phyloP scores from a whole-genome alignment of 1,140 invertebrate species.

The Diprion similis region DNA sequence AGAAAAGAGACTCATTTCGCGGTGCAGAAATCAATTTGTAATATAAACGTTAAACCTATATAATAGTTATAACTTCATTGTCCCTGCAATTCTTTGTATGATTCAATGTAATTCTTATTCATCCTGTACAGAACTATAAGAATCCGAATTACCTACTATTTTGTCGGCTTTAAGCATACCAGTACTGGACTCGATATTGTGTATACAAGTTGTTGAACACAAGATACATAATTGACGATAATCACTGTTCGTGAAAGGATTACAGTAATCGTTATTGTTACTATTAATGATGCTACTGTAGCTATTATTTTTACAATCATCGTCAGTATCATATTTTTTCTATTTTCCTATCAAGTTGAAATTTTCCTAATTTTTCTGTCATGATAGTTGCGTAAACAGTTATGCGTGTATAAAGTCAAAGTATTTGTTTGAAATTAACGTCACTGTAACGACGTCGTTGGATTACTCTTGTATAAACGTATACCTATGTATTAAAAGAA shows the following conservation, averaged over 20 bases:
- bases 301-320: not conserved
- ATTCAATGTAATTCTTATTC: not conserved
- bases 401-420: not conserved
- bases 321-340: not conserved
- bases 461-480: slow-evolving; percentile 3
- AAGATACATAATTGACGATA: not conserved
- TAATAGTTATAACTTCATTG: not conserved
- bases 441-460: not conserved
- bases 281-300: not conserved
- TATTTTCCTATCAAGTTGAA: not conserved
- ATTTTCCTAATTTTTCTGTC: too few species aligned
- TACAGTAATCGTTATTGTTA: not conserved
- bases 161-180: not conserved
- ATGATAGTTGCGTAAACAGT: too few species aligned
- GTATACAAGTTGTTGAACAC: not conserved
- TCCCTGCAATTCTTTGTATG: not conserved
- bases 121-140: not conserved
- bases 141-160: not conserved
- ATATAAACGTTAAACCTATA: too few species aligned
- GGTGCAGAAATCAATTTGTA: too few species aligned
- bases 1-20: not conserved
- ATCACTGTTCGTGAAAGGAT: too few species aligned
- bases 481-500: not conserved
- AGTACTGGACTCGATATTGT: not conserved
- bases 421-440: not conserved